Conservation (phyloP, 2,888 invertebrate genomes). For the Lacanobia wlatinum region DNA sequence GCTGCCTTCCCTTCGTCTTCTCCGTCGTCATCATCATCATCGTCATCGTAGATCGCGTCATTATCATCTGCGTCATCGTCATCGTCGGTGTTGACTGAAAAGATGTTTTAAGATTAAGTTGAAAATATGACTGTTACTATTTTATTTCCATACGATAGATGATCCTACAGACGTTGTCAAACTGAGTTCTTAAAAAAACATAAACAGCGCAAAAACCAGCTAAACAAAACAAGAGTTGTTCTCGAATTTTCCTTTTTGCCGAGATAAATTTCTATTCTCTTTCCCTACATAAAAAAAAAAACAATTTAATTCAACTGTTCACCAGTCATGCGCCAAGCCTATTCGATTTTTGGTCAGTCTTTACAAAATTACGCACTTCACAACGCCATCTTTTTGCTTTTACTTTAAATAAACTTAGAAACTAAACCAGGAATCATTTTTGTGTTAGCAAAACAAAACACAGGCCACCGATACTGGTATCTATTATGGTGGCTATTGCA, state of each 20-base stretch:
- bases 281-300: no score
- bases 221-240: neutral
- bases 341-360: neutral
- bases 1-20: conserved; percentile 75
- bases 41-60: conserved; percentile 84
- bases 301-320: neutral
- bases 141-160: neutral
- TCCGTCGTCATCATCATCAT: conserved; percentile 77
- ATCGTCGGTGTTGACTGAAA: conserved; percentile 76
- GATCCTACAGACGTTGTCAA: no score
- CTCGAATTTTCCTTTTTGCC: neutral
- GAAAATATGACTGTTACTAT: neutral
- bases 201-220: no score
- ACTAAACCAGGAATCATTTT: no score
- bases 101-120: neutral
- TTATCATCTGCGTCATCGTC: conserved; percentile 81
- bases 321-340: neutral
- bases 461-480: neutral
- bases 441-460: neutral
- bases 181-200: no score
- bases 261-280: no score
- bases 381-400: no score
- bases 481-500: no score
- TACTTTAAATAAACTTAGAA: no score
- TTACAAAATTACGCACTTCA: neutral